A percentile compares a stretch with the other conserved stretches of the same genome.
phyloP scores from a whole-genome alignment of 2,113 vertebrate genomes.

The Siphamia tubifer region DNA sequence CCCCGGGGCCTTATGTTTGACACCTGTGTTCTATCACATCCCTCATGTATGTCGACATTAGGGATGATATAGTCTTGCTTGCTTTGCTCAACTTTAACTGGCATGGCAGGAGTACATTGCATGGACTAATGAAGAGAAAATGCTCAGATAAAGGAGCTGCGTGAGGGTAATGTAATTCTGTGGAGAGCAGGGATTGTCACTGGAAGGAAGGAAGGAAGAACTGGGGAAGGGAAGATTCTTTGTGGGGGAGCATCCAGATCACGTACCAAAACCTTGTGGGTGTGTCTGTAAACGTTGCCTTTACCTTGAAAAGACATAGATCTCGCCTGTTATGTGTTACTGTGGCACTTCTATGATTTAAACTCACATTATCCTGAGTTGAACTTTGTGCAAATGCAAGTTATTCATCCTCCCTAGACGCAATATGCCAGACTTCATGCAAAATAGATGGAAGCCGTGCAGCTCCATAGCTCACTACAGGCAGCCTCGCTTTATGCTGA shows the following conservation, averaged over 20 bases:
- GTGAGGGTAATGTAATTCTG: background rate
- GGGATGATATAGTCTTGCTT: too few species aligned
- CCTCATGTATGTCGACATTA: too few species aligned
- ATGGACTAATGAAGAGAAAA: too few species aligned
- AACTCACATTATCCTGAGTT: too few species aligned
- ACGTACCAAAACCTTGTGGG: too few species aligned
- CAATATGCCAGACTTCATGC: accelerated
- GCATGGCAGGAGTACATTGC: too few species aligned
- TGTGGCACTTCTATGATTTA: too few species aligned
- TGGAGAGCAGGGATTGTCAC: background rate
- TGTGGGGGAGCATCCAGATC: background rate
- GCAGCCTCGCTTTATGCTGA: background rate
- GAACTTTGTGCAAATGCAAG: too few species aligned
- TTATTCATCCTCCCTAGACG: background rate
- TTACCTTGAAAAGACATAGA: background rate
- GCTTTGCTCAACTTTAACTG: too few species aligned
- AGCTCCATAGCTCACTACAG: background rate
- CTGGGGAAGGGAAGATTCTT: background rate
- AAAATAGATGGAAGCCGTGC: background rate
- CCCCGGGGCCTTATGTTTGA: too few species aligned
- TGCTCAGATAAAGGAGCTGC: background rate
- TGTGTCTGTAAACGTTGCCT: too few species aligned
- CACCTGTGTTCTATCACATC: too few species aligned
- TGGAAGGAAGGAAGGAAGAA: background rate
- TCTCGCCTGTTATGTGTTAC: background rate